Base-by-base conservation (phyloP, 1,140 invertebrate species). In the Drosophila leontia region DNA sequence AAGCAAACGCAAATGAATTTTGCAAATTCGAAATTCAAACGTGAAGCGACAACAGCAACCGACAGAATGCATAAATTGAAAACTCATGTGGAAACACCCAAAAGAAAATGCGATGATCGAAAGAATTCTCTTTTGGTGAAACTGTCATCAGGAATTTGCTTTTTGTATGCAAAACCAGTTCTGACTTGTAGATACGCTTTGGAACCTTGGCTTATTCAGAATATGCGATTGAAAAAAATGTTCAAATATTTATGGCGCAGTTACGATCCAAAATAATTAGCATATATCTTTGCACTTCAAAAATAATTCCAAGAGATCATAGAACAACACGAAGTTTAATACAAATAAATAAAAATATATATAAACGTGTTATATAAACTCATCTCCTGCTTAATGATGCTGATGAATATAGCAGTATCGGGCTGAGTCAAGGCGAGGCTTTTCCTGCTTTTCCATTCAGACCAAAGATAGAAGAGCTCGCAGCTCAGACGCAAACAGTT, bases 1-100 rank as follows among this genome's bases (percentile, higher is more conserved):
- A 87, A 87, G 56, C 68, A 88, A 87, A 87, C 72, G 69, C 80
- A 80, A 88, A 87, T 87, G 72, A 87, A 80, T 88, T 63, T 85
- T 83, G 72, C 84, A 87, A 70, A 87, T 83, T 87, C 77, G 69
- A 62, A 78, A 88, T 80, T 75, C 64, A 90, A 84, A 87, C 62
- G 68, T 82, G 65, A 84, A 83, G 64, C 77, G 78, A 87, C 76
- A 80, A 75, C 68, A 67, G 60, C 37, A 53, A 15, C 17, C 37
- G 44, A 55, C 45, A 37, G 58, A 75, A 56, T 75, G 71, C 59
- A 64, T 75, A 75, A 62, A 75, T 75, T 75, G 71, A 75, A 75
- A 75, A 75, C 72, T 58, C 45, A 59, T 67, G 58, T 75, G 51
- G 59, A 76, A 76, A 50, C 45, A 75, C 34, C 59, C 42, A 47